phyloP scores from a whole-genome alignment of 2,888 invertebrate species.

The Lasioglossum zephyrum region DNA sequence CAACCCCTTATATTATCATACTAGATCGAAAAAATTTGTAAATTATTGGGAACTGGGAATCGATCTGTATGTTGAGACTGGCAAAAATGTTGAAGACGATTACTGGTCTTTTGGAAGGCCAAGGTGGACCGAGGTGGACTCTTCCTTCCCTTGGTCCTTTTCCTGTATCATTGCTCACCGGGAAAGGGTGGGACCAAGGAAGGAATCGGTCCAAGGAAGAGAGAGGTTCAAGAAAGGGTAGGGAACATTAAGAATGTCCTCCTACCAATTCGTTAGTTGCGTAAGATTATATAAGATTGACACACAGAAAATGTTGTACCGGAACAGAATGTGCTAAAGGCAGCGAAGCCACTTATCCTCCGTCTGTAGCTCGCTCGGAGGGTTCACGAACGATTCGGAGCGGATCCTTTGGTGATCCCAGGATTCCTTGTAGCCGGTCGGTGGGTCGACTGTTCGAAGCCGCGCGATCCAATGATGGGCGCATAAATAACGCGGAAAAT shows the following conservation, averaged over 20 bases:
- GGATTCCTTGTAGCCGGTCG: constrained; percentile 20
- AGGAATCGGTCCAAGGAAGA: no score
- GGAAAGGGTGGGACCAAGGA: no score
- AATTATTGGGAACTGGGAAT: background rate
- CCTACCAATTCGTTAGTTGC: background rate
- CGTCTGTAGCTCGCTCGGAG: background rate
- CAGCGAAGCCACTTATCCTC: background rate
- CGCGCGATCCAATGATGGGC: constrained; percentile 70
- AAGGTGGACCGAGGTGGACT: background rate
- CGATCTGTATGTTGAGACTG: background rate
- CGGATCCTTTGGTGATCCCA: constrained; percentile 12
- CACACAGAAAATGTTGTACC: background rate
- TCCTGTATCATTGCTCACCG: no score
- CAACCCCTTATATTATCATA: background rate
- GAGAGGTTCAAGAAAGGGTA: no score
- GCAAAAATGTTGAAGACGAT: background rate
- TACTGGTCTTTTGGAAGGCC: background rate
- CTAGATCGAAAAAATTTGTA: background rate
- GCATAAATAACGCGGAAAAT: constrained; percentile 78
- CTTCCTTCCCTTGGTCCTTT: no score
- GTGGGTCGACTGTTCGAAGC: constrained; percentile 41
- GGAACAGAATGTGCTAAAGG: background rate
- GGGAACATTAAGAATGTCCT: background rate
- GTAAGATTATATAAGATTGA: background rate
- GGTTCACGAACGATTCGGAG: constrained; percentile 8